Evolutionary conservation across 2,888 invertebrate genomes (phyloP).

Genomic region (Tricholauxania praeusta): DNA sequence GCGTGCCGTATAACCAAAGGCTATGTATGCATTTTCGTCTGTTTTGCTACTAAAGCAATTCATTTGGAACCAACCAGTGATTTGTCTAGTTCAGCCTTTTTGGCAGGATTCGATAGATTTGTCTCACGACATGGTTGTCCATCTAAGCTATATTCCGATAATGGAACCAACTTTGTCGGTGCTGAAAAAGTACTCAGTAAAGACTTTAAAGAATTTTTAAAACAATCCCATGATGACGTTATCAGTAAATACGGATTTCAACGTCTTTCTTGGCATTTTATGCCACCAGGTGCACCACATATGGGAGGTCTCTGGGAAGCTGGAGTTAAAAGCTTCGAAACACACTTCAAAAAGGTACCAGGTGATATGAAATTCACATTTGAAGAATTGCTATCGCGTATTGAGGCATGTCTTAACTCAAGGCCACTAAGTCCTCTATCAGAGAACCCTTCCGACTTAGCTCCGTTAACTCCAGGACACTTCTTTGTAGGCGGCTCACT

Average conservation of each 20-base stretch:
- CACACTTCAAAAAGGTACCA: background rate
- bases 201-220: constrained; percentile 21
- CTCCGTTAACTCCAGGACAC: too few relatives aligned
- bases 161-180: constrained; percentile 43
- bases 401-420: too few relatives aligned
- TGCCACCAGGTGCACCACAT: background rate
- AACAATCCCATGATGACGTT: background rate
- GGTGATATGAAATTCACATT: too few relatives aligned
- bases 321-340: background rate
- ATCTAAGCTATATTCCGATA: constrained; percentile 37
- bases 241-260: background rate
- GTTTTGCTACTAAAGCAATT: constrained; percentile 9
- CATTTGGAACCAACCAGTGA: constrained; percentile 23
- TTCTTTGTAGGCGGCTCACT: too few relatives aligned
- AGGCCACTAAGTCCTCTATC: too few relatives aligned
- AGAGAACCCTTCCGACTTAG: too few relatives aligned
- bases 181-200: constrained; percentile 29
- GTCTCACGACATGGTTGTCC: constrained; percentile 39
- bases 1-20: constrained; percentile 11
- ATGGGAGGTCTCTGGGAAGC: too few relatives aligned
- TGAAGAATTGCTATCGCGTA: too few relatives aligned
- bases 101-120: constrained; percentile 40
- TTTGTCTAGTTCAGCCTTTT: constrained; percentile 37
- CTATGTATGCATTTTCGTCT: constrained; percentile 14
- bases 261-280: constrained; percentile 16